phyloP scores from a whole-genome alignment of 2,797 vertebrate genomes.

The Gymnothorax reevesii region DNA sequence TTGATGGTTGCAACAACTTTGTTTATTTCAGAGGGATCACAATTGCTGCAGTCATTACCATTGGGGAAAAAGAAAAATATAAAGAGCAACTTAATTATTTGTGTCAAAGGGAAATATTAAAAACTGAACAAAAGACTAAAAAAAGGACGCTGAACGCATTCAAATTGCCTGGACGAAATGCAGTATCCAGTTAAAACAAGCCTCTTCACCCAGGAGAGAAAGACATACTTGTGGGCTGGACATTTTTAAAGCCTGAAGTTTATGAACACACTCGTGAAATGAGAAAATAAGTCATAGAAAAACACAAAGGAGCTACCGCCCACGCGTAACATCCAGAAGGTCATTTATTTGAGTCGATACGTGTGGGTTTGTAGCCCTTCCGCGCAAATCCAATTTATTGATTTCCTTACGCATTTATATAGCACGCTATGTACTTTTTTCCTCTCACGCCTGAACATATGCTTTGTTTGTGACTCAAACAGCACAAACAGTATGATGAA shows the following conservation, averaged over 20 bases:
- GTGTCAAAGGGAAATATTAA: too few relatives aligned
- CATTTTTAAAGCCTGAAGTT: neutral
- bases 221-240: neutral
- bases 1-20: neutral
- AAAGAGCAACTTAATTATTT: too few relatives aligned
- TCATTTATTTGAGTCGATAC: neutral
- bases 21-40: neutral
- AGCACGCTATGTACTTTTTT: neutral
- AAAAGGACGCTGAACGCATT: neutral
- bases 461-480: neutral
- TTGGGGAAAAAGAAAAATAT: neutral
- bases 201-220: neutral
- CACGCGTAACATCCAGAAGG: neutral
- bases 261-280: constrained; percentile 3
- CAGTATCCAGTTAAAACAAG: neutral
- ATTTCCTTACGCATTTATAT: neutral
- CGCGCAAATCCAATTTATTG: neutral
- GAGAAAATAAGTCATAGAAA: neutral
- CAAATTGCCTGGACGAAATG: neutral
- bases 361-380: neutral
- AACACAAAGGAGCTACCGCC: neutral
- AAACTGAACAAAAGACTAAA: neutral
- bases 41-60: neutral
- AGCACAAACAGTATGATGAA: neutral
- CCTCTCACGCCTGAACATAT: neutral